Conservation (phyloP, 2,797 vertebrate species). For the Meda fulgida region DNA sequence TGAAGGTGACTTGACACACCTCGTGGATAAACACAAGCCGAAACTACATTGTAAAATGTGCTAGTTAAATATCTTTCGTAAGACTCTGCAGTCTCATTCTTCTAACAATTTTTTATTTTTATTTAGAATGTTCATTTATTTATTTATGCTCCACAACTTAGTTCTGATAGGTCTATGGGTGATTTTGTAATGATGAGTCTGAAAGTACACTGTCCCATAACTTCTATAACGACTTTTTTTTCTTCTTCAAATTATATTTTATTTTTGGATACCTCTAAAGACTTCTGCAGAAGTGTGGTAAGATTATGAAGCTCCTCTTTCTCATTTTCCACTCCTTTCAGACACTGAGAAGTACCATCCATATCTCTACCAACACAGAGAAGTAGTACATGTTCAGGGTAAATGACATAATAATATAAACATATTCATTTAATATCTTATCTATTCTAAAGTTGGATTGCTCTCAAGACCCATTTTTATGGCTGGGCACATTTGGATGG, state of each 20-base stretch:
- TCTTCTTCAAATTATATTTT: neutral
- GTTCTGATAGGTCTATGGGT: neutral
- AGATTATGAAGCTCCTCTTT: slow-evolving; percentile 87
- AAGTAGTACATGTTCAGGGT: neutral
- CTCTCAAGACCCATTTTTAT: slow-evolving; percentile 7
- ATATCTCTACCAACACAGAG: slow-evolving; percentile 82
- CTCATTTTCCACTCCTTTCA: slow-evolving; percentile 90
- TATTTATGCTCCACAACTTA: neutral
- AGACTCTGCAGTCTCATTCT: neutral
- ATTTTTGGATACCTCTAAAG: slow-evolving; percentile 83
- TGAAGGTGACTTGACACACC: too few relatives aligned
- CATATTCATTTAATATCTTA: neutral
- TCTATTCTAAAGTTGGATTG: neutral
- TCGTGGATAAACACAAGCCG: neutral
- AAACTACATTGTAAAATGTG: neutral
- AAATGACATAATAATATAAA: neutral
- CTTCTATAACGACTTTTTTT: too few relatives aligned
- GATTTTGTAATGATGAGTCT: neutral
- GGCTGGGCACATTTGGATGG: neutral
- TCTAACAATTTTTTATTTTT: neutral
- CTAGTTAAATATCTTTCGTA: neutral
- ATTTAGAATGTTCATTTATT: neutral
- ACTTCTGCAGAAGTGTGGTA: slow-evolving; percentile 86
- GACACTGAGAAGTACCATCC: slow-evolving; percentile 88
- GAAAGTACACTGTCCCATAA: neutral